Evolutionary conservation across 2,797 vertebrate genomes (phyloP).

Genomic region (Darevskia nairensis): DNA sequence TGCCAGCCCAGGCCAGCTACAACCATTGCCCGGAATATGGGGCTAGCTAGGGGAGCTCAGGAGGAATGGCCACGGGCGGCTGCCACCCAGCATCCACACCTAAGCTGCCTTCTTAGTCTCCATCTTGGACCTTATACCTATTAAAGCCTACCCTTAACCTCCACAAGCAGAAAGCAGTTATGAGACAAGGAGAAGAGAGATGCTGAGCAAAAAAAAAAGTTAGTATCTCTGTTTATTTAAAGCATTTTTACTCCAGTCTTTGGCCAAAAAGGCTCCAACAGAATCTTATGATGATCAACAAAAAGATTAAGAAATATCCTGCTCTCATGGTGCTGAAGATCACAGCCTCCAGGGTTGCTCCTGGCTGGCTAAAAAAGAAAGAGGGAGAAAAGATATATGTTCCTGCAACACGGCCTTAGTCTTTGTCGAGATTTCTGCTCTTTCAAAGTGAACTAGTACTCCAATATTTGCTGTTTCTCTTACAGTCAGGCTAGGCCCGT

Average conservation of each 20-base stretch:
- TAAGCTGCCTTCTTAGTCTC: not conserved
- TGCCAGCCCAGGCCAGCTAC: not conserved
- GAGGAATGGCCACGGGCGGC: not conserved
- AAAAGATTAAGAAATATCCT: too few relatives aligned
- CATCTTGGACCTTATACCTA: too few relatives aligned
- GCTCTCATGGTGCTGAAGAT: not conserved
- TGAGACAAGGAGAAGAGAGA: not conserved
- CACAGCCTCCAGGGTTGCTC: not conserved
- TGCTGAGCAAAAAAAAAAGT: not conserved
- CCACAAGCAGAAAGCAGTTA: not conserved
- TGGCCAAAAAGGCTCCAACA: too few relatives aligned
- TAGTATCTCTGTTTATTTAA: too few relatives aligned
- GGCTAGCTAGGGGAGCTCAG: not conserved
- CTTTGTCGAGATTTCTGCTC: not conserved
- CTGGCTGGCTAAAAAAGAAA: not conserved
- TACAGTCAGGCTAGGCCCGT: not conserved
- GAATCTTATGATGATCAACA: not conserved
- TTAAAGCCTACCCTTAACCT: not conserved
- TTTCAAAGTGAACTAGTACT: not conserved
- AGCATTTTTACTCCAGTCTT: too few relatives aligned
- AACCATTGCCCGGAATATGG: too few relatives aligned
- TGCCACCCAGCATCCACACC: too few relatives aligned
- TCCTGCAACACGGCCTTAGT: not conserved
- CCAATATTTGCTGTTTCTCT: not conserved
- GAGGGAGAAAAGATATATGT: not conserved